These are phyloP conservation scores for Oreochromis grahami DNA, from an alignment of 2,797 vertebrate species.

Conservation along the genomic window DNA sequence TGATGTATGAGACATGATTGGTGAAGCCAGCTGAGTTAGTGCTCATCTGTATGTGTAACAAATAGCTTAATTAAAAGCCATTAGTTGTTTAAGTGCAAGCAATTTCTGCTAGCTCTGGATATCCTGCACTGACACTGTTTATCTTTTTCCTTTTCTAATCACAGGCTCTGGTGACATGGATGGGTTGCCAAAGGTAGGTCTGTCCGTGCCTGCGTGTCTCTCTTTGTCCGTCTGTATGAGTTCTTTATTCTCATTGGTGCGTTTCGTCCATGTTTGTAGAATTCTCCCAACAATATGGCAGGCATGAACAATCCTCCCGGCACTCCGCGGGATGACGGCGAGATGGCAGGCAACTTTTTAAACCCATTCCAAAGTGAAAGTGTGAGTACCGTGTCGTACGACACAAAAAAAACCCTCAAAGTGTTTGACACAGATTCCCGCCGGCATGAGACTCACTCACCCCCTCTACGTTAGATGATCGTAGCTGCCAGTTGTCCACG, in stretches of 20 bases:
- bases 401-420: accelerated
- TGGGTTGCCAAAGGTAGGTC: constrained; percentile 88
- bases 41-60: constrained; percentile 57
- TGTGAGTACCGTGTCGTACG: constrained; percentile 71
- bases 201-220: neutral
- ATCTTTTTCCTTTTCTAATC: constrained; percentile 15
- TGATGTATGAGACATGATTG: constrained; percentile 35
- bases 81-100: constrained; percentile 4
- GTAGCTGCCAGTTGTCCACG: neutral
- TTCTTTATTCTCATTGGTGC: neutral
- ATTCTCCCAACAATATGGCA: constrained; percentile 89
- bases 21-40: constrained; percentile 23
- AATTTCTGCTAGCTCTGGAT: neutral
- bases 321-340: constrained; percentile 86
- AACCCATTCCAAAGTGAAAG: constrained; percentile 95
- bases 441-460: neutral
- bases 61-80: constrained; percentile 49
- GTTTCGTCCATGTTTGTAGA: constrained; percentile 62
- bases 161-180: constrained; percentile 90
- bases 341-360: constrained; percentile 90
- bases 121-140: constrained; percentile 1
- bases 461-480: neutral
- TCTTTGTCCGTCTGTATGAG: neutral
- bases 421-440: neutral
- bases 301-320: constrained; percentile 90